Conservation (phyloP, 2,888 invertebrate species). For the Diaphora mendica region DNA sequence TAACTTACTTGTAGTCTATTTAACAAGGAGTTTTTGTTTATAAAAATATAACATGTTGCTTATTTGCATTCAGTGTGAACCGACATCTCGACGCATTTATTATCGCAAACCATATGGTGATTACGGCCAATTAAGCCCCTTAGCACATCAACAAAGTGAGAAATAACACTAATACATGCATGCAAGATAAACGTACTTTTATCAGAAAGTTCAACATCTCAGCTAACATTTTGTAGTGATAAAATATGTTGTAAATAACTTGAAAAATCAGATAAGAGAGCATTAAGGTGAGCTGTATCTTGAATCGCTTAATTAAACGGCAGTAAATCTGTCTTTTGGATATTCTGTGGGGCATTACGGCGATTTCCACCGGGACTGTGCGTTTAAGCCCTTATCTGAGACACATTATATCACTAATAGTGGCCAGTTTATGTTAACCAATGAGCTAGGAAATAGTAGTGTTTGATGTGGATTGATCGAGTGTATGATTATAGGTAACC, state of each 20-base stretch:
- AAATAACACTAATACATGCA: constrained; percentile 11
- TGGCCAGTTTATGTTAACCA: constrained; percentile 70
- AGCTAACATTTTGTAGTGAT: constrained; percentile 48
- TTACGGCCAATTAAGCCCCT: constrained; percentile 14
- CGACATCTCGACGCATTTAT: constrained; percentile 12
- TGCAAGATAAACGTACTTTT: constrained; percentile 37
- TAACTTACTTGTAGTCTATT: neutral
- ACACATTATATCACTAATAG: constrained; percentile 80
- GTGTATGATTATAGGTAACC: constrained; percentile 11
- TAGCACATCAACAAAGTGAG: constrained; percentile 10
- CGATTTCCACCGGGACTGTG: constrained; percentile 72
- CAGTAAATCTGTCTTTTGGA: constrained; percentile 82
- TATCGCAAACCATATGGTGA: constrained; percentile 6
- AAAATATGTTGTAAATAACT: constrained; percentile 64
- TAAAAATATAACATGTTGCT: constrained; percentile 1
- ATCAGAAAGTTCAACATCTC: constrained; percentile 46
- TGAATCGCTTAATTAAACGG: constrained; percentile 80
- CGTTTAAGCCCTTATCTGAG: constrained; percentile 75
- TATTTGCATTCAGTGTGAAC: constrained; percentile 10
- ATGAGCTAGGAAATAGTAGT: constrained; percentile 40
- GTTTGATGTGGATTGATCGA: constrained; percentile 16
- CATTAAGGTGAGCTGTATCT: constrained; percentile 67
- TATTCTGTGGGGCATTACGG: constrained; percentile 69
- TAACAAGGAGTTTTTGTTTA: neutral
- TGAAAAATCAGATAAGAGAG: constrained; percentile 73